A percentile compares a stretch with the other conserved stretches of the same genome.
Evolutionary conservation across 2,888 invertebrate species (phyloP).

Genomic region (Nycteola revayana): DNA sequence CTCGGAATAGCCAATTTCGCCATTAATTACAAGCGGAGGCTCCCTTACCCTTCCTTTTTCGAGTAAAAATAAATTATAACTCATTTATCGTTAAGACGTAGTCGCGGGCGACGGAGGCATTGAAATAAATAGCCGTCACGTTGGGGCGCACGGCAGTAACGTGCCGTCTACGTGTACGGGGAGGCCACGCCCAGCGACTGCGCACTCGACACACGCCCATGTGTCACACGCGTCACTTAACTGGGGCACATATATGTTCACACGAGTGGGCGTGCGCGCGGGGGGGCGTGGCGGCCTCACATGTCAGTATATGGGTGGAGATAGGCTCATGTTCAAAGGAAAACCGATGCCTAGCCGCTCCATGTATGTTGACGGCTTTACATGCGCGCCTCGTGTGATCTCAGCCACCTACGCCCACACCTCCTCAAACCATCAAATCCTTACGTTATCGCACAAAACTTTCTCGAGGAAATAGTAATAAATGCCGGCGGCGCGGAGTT

Average conservation of each 20-base stretch:
- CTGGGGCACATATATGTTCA: constrained; percentile 54
- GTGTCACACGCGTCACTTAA: constrained; percentile 57
- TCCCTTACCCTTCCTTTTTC: constrained; percentile 73
- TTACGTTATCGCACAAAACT: constrained; percentile 15
- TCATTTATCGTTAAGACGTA: constrained; percentile 71
- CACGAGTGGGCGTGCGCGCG: constrained; percentile 55
- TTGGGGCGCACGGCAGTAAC: constrained; percentile 51
- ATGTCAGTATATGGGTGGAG: constrained; percentile 50
- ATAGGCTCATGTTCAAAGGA: constrained; percentile 41
- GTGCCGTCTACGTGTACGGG: constrained; percentile 56
- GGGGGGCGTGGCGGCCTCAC: constrained; percentile 56
- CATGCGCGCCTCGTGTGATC: not conserved
- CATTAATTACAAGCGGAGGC: constrained; percentile 72
- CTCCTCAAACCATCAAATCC: constrained; percentile 25
- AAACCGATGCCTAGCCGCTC: constrained; percentile 29
- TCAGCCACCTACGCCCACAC: constrained; percentile 18
- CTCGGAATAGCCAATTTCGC: constrained; percentile 79
- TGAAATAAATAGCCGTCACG: constrained; percentile 71
- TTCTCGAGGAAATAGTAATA: constrained; percentile 33
- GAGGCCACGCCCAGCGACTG: constrained; percentile 67
- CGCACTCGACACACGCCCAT: constrained; percentile 67
- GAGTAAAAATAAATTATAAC: constrained; percentile 81
- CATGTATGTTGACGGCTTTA: constrained; percentile 25
- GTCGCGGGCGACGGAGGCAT: constrained; percentile 46
- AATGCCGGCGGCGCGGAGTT: constrained; percentile 26